Base-by-base conservation (phyloP, 2,113 vertebrate species). In the Corythaeola cristata region DNA sequence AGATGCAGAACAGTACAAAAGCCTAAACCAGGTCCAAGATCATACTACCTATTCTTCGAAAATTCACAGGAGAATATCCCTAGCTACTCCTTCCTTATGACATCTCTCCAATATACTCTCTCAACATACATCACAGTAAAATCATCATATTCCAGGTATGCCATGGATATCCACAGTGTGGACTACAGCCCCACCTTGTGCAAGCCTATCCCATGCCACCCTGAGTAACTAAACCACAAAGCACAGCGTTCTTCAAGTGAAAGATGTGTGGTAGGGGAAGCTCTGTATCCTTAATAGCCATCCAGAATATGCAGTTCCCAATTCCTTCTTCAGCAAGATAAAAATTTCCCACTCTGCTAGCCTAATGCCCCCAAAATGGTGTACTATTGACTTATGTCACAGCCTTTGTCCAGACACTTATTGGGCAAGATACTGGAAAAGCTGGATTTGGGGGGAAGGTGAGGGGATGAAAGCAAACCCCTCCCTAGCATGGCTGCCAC, bases 221-320 rank as follows among this genome's bases (percentile, higher is more conserved):
- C 52, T 14, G 20, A 56, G 50, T 16, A 69, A 59, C 32, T 35
- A 45, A 56, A 56, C 9, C 53, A n/a, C 64, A 59, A 22, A 44
- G 26, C 30, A 75, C 37, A 23, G 37, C 39, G 20, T 45, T 28
- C 23, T 56, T 35, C 58, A n/a, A 14, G 22, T 7, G 12, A 83
- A 78, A 83, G 56, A 14, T 1, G 5, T 7, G 21, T 0, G 2
- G 28, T 17, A 30, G 0, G 1, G 28, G 52, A 53, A 76, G 52
- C 21, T 21, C 11, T 3, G 0, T 14, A 58, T 12, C 68, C 59
- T 56, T 11, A 20, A 37, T 0, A 39, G 27, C 9, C 53, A 56
- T 3, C 33, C 12, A 11, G 32, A 76, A 47, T 33, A 41, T 2
- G 10, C 2, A 5, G 33, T 3, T 39, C 18, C 37, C 26, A 44